These are phyloP conservation scores for Halichoeres trimaculatus DNA, from an alignment of 2,113 vertebrate species.

Conservation along the genomic window DNA sequence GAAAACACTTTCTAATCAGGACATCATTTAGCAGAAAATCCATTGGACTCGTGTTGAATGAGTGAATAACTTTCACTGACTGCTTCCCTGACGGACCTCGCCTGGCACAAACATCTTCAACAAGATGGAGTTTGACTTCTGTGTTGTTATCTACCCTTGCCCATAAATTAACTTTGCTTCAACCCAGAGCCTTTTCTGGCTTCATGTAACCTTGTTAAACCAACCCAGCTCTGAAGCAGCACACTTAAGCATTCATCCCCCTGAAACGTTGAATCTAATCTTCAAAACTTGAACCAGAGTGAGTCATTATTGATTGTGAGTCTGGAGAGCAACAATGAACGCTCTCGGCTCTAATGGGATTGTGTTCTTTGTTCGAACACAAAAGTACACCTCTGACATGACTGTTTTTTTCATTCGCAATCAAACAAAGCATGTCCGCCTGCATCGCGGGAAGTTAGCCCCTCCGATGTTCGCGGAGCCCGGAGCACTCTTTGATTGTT, in stretches of 20 bases:
- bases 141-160: conserved; percentile 51
- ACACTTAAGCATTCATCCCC: conserved; percentile 61
- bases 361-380: conserved; percentile 77
- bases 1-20: conserved; percentile 1
- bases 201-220: conserved; percentile 60
- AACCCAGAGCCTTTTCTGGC: conserved; percentile 35
- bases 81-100: conserved; percentile 24
- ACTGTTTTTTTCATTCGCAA: conserved; percentile 71
- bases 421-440: conserved; percentile 71
- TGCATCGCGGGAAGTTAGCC: conserved; percentile 56
- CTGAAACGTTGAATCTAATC: conserved; percentile 68
- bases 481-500: conserved; percentile 64
- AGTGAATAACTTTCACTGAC: conserved; percentile 1
- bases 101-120: conserved; percentile 41
- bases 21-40: conserved; percentile 4
- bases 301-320: conserved; percentile 76
- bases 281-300: conserved; percentile 63
- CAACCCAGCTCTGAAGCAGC: conserved; percentile 29
- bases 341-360: conserved; percentile 74
- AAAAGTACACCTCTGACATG: conserved; percentile 71
- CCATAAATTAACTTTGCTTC: conserved; percentile 51
- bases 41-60: conserved; percentile 22
- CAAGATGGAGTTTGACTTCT: conserved; percentile 31
- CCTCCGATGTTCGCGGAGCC: conserved; percentile 56
- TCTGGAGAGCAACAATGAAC: conserved; percentile 60